phyloP scores from a whole-genome alignment of 2,888 invertebrate species.

The Cataglyphis altisquamis region DNA sequence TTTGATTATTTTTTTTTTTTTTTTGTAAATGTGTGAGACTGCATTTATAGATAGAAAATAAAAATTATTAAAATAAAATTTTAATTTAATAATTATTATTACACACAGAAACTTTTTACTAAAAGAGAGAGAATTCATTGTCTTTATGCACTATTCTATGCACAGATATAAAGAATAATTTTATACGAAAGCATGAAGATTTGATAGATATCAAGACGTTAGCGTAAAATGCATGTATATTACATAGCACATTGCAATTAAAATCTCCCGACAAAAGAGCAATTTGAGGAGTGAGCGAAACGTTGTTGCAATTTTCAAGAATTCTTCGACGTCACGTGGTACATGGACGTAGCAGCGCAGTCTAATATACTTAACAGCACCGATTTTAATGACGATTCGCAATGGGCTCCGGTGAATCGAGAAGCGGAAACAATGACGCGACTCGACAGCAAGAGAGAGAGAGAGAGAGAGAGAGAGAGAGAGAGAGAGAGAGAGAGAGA shows the following conservation, averaged over 20 bases:
- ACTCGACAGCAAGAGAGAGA: slow-evolving; percentile 56
- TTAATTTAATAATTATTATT: background rate
- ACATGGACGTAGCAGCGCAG: background rate
- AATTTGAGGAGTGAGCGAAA: background rate
- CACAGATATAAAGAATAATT: background rate
- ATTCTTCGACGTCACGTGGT: background rate
- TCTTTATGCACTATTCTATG: background rate
- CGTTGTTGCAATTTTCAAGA: slow-evolving; percentile 5
- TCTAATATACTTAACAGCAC: slow-evolving; percentile 68
- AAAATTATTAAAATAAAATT: background rate
- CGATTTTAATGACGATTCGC: slow-evolving; percentile 67
- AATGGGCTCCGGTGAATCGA: slow-evolving; percentile 31
- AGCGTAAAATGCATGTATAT: background rate
- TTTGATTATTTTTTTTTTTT: background rate
- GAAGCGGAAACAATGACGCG: slow-evolving; percentile 54
- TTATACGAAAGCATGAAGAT: background rate
- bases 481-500: slow-evolving; percentile 42
- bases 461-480: slow-evolving; percentile 32
- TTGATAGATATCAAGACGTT: background rate
- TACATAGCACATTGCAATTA: background rate
- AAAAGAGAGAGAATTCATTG: no score
- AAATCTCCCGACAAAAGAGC: background rate
- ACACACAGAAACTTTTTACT: background rate
- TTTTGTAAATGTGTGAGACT: background rate
- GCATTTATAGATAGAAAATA: background rate